Percentiles rank a stretch among this genome's conserved stretches.
Evolutionary conservation across 2,888 invertebrate genomes (phyloP).

Genomic region (Nomada ferruginata): DNA sequence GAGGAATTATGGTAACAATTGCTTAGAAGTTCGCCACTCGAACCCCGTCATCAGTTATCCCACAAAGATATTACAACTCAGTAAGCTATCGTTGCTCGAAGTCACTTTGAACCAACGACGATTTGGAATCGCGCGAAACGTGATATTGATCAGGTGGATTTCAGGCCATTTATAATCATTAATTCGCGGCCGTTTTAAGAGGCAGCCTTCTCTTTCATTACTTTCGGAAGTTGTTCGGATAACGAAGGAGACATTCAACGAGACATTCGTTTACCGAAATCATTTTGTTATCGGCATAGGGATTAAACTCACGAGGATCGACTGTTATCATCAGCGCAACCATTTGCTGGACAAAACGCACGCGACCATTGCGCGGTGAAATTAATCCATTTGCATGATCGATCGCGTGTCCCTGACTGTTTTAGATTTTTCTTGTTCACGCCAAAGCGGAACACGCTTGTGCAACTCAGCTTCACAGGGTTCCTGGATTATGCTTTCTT

Average conservation of each 20-base stretch:
- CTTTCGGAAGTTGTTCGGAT: background rate
- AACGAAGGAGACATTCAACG: conserved; percentile 17
- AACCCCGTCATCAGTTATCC: background rate
- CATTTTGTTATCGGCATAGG: conserved; percentile 40
- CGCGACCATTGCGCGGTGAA: conserved; percentile 43
- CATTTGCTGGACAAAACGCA: conserved; percentile 38
- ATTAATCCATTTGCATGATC: conserved; percentile 54
- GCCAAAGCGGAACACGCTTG: background rate
- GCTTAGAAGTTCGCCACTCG: background rate
- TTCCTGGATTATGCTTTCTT: background rate
- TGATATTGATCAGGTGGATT: background rate
- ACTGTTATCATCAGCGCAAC: conserved; percentile 38
- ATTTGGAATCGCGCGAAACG: background rate
- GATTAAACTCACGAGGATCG: conserved; percentile 38
- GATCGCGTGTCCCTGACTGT: conserved; percentile 11
- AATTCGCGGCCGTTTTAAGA: conserved; percentile 11
- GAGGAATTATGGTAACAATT: no score
- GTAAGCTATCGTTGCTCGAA: background rate
- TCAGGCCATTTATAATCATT: background rate
- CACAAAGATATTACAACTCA: background rate
- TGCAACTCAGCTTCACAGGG: background rate
- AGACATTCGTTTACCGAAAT: conserved; percentile 14
- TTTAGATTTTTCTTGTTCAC: conserved; percentile 30
- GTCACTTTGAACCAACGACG: background rate
- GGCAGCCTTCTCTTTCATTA: background rate